phyloP scores from a whole-genome alignment of 2,113 vertebrate species.

The Puffinus mauretanicus region DNA sequence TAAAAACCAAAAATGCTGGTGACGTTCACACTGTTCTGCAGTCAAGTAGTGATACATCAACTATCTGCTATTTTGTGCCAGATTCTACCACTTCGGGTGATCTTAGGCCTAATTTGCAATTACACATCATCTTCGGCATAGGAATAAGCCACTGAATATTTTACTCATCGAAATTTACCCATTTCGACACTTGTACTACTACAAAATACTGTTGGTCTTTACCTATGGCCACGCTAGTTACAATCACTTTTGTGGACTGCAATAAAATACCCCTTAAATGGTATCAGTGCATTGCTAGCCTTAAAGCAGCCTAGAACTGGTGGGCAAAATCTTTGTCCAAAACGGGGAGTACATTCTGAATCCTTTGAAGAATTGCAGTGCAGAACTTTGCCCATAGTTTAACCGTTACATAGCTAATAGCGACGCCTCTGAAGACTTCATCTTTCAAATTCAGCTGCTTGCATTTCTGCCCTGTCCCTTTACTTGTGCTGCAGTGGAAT shows the following conservation, averaged over 20 bases:
- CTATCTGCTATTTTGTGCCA: background rate
- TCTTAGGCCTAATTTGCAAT: background rate
- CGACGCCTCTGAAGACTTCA: background rate
- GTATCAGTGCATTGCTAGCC: background rate
- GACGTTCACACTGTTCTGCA: background rate
- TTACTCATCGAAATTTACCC: background rate
- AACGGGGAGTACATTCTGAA: background rate
- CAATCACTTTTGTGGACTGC: background rate
- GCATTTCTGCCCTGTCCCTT: background rate
- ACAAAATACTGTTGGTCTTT: background rate
- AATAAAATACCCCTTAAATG: background rate
- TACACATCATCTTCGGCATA: background rate
- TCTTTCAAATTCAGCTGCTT: background rate
- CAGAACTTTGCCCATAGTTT: background rate
- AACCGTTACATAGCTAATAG: background rate
- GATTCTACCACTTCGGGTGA: background rate
- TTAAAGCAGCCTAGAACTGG: background rate
- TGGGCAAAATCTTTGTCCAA: background rate
- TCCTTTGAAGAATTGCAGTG: background rate
- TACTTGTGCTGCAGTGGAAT: background rate
- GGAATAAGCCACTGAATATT: background rate
- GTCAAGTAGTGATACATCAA: background rate
- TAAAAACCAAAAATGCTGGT: background rate
- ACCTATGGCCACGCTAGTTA: fast-evolving
- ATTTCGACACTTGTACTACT: background rate